These are phyloP conservation scores for Gasterosteus nipponicus DNA, from an alignment of 2,113 vertebrate species.

Conservation along the genomic window DNA sequence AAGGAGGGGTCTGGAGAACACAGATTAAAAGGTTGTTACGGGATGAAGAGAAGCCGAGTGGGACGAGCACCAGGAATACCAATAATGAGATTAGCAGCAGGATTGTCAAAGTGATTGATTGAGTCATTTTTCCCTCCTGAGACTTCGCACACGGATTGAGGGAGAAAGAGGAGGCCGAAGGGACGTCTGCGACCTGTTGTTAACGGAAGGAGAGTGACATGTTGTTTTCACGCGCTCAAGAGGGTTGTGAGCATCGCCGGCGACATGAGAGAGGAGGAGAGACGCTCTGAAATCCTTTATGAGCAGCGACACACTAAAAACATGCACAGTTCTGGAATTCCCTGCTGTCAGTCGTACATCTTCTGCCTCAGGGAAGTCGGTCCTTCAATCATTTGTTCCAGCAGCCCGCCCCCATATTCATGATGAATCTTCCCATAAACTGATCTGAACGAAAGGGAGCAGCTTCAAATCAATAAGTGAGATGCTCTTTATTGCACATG, in stretches of 20 bases:
- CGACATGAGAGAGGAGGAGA: constrained; percentile 26
- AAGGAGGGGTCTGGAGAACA: background rate
- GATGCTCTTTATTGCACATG: background rate
- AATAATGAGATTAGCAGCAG: constrained; percentile 35
- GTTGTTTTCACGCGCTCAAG: constrained; percentile 48
- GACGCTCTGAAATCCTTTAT: background rate
- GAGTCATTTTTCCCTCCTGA: background rate
- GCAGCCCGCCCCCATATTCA: background rate
- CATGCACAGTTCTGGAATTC: background rate
- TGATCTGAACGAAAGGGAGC: background rate
- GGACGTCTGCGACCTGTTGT: constrained; percentile 12
- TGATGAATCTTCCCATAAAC: background rate
- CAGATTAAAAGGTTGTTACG: constrained; percentile 25
- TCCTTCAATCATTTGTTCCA: background rate
- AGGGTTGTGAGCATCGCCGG: constrained; percentile 1
- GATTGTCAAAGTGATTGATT: constrained; percentile 27
- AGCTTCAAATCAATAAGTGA: background rate
- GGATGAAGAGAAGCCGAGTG: constrained; percentile 9
- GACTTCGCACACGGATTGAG: background rate
- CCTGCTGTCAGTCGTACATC: background rate
- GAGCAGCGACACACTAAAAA: background rate
- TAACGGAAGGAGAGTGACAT: constrained; percentile 36
- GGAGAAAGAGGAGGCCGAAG: constrained; percentile 25
- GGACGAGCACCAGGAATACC: constrained; percentile 19
- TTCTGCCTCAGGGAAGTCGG: background rate